Evolutionary conservation across 1,140 invertebrate species (phyloP).

Genomic region (Leptopilina clavipes): DNA sequence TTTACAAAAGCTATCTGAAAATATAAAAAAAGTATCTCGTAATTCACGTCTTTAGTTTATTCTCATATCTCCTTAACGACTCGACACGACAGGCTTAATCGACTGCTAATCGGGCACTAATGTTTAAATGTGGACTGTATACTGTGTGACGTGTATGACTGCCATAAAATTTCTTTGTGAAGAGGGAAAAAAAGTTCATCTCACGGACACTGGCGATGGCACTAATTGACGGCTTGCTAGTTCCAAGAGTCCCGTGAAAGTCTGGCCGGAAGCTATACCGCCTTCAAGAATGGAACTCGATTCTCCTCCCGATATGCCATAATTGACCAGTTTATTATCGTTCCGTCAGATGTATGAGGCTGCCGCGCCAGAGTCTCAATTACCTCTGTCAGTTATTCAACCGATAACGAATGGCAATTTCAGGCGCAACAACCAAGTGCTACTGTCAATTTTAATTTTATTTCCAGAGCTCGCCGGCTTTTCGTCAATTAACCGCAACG

Average conservation of each 20-base stretch:
- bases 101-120: slow-evolving; percentile 47
- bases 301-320: slow-evolving; percentile 61
- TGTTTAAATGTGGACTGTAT: slow-evolving; percentile 36
- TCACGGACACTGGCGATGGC: slow-evolving; percentile 35
- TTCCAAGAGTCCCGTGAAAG: slow-evolving; percentile 41
- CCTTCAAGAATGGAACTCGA: slow-evolving; percentile 55
- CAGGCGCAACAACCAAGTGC: slow-evolving; percentile 31
- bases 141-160: slow-evolving; percentile 9
- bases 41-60: slow-evolving; percentile 31
- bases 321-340: slow-evolving; percentile 53
- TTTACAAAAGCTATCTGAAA: slow-evolving; percentile 33
- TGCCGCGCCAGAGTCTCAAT: slow-evolving; percentile 40
- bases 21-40: slow-evolving; percentile 47
- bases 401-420: slow-evolving; percentile 40
- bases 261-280: slow-evolving; percentile 38
- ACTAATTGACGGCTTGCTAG: slow-evolving; percentile 45
- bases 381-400: slow-evolving; percentile 36
- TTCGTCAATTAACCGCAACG: slow-evolving; percentile 14
- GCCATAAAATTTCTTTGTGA: slow-evolving; percentile 46
- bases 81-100: slow-evolving; percentile 51
- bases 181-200: slow-evolving; percentile 3
- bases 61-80: slow-evolving; percentile 45
- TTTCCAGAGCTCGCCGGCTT: slow-evolving; percentile 27
- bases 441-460: slow-evolving; percentile 32
- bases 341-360: slow-evolving; percentile 54